Evolutionary conservation across 2,888 invertebrate genomes (phyloP).

Genomic region (Chrysodeixis includens): DNA sequence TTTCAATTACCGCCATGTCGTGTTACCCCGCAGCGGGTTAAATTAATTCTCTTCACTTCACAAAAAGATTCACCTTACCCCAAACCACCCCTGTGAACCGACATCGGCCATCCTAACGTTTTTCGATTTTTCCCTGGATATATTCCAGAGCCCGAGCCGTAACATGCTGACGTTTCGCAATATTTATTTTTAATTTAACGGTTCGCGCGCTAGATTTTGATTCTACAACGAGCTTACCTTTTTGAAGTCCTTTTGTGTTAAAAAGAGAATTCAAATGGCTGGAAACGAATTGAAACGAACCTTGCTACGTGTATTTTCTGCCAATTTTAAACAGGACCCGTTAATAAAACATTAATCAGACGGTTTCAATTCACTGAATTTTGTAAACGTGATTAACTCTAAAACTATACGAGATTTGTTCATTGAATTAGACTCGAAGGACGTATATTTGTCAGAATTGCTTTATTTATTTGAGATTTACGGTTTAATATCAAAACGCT

Average conservation of each 20-base stretch:
- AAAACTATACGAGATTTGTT: neutral
- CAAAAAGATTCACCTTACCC: conserved; percentile 88
- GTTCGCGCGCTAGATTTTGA: conserved; percentile 84
- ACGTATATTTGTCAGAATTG: too few species aligned
- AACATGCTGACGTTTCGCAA: conserved; percentile 89
- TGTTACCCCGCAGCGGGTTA: conserved; percentile 90
- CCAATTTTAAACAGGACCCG: conserved; percentile 38
- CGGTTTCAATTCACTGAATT: conserved; percentile 40
- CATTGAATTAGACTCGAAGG: neutral
- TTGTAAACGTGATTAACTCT: conserved; percentile 10
- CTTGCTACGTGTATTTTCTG: conserved; percentile 55
- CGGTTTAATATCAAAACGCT: too few species aligned
- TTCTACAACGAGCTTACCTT: conserved; percentile 80
- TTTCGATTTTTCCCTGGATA: conserved; percentile 78
- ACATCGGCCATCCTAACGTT: conserved; percentile 77
- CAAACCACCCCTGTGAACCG: conserved; percentile 77
- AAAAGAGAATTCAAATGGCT: conserved; percentile 71
- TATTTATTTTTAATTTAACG: conserved; percentile 89
- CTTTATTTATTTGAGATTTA: too few species aligned
- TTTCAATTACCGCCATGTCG: conserved; percentile 89
- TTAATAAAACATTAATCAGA: conserved; percentile 35
- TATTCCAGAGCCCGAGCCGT: conserved; percentile 76
- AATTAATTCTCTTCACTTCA: conserved; percentile 89
- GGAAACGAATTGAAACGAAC: conserved; percentile 71
- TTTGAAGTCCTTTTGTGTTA: conserved; percentile 80